Base-by-base conservation (phyloP, 2,888 invertebrate genomes). In the Ecliptopera silaceata region DNA sequence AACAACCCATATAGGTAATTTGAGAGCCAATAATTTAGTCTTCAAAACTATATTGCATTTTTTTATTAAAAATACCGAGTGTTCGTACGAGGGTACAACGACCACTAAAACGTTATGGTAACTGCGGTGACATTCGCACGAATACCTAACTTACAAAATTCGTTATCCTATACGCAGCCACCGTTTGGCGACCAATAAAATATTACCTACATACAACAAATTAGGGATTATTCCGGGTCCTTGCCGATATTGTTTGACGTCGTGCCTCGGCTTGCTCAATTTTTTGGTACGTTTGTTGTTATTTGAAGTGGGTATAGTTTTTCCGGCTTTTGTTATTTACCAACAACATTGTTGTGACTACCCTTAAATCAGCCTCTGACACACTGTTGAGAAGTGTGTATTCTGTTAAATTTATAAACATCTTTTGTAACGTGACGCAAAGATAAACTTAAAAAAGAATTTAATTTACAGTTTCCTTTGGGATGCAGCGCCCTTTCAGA, bases 101-200 rank as follows among this genome's bases (percentile, higher is more conserved):
- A 74, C 78, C 85, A 86, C 83, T 89, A 85, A 89, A 90, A 88
- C 69, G 85, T 89, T 87, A 90, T 84, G 86, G 87, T 86, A 85
- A 88, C 83, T 82, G 87, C 83, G 84, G 87, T 82, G 86, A 87
- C 87, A 86, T 82, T 86, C 79, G 78, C 79, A 82, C 77, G 79
- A 83, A 85, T 83, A 82, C 80, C 84, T 82, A 84, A 86, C 88
- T 87, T 87, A 88, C 82, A 86, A 89, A 88, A 88, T 83, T 84
- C 85, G 84, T 81, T 80, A 84, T 83, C 80, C 74, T 74, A 61
- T 65, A 70, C 72, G 72, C 74, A 71, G 71, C 69, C 66, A 70
- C 76, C 77, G 75, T 75, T 65, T 68, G 75, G 71, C 72, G 67
- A 65, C 74, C 77, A 71, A 81, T 84, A 80, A 84, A 77, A 66